Evolutionary conservation across 2,113 vertebrate species (phyloP), one percentile per base, ranked within the genome.

Genomic region (Stegostoma tigrinum): DNA sequence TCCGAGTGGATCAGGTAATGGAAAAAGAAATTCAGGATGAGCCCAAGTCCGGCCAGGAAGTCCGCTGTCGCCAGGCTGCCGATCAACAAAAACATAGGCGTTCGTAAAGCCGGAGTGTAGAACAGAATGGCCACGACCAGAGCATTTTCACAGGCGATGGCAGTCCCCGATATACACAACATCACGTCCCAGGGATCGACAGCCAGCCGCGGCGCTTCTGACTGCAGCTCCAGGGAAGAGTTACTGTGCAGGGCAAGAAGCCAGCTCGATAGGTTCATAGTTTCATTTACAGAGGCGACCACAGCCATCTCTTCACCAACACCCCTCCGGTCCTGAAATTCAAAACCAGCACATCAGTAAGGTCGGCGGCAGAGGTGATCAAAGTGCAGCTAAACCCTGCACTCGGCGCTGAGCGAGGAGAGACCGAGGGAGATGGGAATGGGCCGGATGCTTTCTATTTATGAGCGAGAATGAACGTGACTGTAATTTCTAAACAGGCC

Each of bases 151-250:
- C 98, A 99, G 95, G 99, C 98, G 14, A 99, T 99, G 97, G 99
- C 98, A 0, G 99, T 99, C 96, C 99, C 99, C 0, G 99, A 99
- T 96, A 99, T 98, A 94, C 99, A 99, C 75, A 99, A 97, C 98
- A 99, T 98, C 87, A 99, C 98, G 96, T 99, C 98, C 99, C 99
- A 99, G 0, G 99, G 99, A 96, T 99, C 99, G 96, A 99, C 97
- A 61, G 98, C 96, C 96, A 97, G 96, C 1, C 97, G 96, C 0
- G 98, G 97, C 5, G 97, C 89, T 38, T 97, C 96, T 0, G 98
- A 98, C 21, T 98, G 98, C 95, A 99, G 97, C 96, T 98, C 98
- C 96, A 98, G 97, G 0, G 98, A 98, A 17, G 96, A 96, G 21
- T 98, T 98, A 87, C 96, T 86, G 61, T 96, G 96, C 24, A 96